Evolutionary conservation across 2,888 invertebrate species (phyloP), one percentile per base, ranked within the genome.

Genomic region (Pristionchus mayeri): DNA sequence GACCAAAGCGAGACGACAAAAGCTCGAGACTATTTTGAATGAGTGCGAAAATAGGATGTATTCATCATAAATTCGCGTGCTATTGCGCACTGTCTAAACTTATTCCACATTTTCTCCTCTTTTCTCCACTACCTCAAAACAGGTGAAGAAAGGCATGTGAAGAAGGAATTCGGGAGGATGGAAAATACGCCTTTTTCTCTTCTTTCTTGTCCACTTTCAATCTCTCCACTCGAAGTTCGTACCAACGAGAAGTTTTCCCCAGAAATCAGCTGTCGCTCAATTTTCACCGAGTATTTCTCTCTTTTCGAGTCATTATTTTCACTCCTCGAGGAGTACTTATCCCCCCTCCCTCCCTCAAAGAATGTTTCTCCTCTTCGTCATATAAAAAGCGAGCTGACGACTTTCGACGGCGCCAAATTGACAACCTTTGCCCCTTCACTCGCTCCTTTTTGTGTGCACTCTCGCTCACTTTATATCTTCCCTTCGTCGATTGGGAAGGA

Each of bases 391-490:
- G 37, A 63, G 34, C 13, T 1, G 67, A 40, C 67, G 30, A n/a
- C n/a, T n/a, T n/a, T n/a, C n/a, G n/a, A 16, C 34, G 54, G 37
- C 37, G 67, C 37, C 67, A 67, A 67, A 37, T 67, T 40, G 67
- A 67, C 67, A 67, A 67, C 48, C 78, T 78, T 78, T 52, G 48
- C 78, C 52, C 34, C 27, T 54, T 52, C 52, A 44, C 27, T 24
- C 44, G 21, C 34, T 54, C 34, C 27, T 37, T 54, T 48, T 80
- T 48, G 9, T n/a, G 13, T 48, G 27, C 80, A n/a, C 80, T 57
- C 54, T 57, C 79, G 52, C 80, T 80, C 80, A 37, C 57, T 80
- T 24, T 80, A 37, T 80, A 37, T 80, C 80, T 50, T 24, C 48
- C 18, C 24, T 40, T 75, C 40, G n/a, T 75, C 75, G 40, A 75